A percentile compares a stretch with the other conserved stretches of the same genome.
These are phyloP conservation scores for Salpingus planirostris DNA, from an alignment of 2,888 invertebrate genomes.

Conservation along the genomic window DNA sequence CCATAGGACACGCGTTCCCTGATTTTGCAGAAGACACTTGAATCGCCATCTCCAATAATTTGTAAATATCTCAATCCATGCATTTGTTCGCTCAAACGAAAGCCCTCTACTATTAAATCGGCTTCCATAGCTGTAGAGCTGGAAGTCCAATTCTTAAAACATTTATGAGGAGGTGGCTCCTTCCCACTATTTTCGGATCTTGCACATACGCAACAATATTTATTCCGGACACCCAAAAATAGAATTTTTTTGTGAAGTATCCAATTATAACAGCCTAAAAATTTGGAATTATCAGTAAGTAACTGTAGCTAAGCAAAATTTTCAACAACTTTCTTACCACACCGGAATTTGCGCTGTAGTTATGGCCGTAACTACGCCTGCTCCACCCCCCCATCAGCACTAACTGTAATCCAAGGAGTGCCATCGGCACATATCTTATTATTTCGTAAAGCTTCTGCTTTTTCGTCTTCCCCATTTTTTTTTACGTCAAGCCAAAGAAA, in stretches of 20 bases:
- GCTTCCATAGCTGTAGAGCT: constrained; percentile 12
- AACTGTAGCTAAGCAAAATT: too few species aligned
- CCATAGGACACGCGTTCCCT: constrained; percentile 1
- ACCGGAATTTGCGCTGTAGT: not conserved
- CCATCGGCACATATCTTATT: too few species aligned
- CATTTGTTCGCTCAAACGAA: constrained; percentile 10
- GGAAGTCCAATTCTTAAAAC: constrained; percentile 12
- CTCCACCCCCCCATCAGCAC: too few species aligned
- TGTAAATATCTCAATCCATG: constrained; percentile 11
- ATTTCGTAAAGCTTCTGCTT: too few species aligned
- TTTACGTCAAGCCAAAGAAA: too few species aligned
- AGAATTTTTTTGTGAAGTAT: constrained; percentile 4
- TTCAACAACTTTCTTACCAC: too few species aligned
- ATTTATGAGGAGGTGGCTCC: not conserved
- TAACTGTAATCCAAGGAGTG: too few species aligned
- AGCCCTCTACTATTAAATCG: constrained; percentile 14
- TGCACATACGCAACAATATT: constrained; percentile 11
- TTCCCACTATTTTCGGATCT: constrained; percentile 1
- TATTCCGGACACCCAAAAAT: constrained; percentile 12
- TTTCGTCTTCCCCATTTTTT: too few species aligned
- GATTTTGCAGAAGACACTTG: constrained; percentile 1
- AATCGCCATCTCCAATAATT: constrained; percentile 16
- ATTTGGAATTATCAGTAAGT: too few species aligned
- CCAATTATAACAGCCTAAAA: constrained; percentile 7
- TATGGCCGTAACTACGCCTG: not conserved